Conservation (phyloP, 2,888 invertebrate species). For the Pachymerium ferrugineum region DNA sequence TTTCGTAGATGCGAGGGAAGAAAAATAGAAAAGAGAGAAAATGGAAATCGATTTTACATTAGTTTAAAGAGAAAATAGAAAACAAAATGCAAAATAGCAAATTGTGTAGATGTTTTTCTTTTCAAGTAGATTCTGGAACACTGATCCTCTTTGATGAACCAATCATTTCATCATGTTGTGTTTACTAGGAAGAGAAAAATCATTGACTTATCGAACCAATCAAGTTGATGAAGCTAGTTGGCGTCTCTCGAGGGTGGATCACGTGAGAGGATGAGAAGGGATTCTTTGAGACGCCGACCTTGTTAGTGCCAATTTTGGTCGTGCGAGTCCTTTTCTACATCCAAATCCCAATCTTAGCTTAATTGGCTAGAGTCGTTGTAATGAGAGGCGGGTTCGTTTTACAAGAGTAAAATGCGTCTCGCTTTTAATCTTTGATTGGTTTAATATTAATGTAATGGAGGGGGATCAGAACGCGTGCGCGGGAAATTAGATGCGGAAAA, state of each 20-base stretch:
- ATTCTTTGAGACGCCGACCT: background rate
- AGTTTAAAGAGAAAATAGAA: too few species aligned
- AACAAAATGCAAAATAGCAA: too few species aligned
- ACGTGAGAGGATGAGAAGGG: background rate
- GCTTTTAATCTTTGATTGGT: constrained; percentile 9
- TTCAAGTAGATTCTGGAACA: too few species aligned
- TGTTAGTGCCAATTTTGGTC: background rate
- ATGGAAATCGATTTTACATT: background rate
- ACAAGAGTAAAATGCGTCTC: background rate
- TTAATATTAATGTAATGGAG: constrained; percentile 18
- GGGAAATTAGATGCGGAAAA: constrained; percentile 5
- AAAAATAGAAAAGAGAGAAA: background rate
- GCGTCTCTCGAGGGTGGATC: background rate
- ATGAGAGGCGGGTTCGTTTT: background rate
- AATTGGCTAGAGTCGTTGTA: background rate
- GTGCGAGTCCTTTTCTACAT: background rate
- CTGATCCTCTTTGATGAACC: background rate
- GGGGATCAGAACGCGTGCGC: background rate
- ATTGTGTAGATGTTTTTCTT: too few species aligned
- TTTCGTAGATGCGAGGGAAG: background rate
- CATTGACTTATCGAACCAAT: background rate
- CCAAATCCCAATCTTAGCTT: background rate
- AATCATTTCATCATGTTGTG: background rate
- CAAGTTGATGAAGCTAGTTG: background rate
- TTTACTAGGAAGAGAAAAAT: background rate